Conservation (phyloP, 1,140 invertebrate species). For the Drosophila guanche region DNA sequence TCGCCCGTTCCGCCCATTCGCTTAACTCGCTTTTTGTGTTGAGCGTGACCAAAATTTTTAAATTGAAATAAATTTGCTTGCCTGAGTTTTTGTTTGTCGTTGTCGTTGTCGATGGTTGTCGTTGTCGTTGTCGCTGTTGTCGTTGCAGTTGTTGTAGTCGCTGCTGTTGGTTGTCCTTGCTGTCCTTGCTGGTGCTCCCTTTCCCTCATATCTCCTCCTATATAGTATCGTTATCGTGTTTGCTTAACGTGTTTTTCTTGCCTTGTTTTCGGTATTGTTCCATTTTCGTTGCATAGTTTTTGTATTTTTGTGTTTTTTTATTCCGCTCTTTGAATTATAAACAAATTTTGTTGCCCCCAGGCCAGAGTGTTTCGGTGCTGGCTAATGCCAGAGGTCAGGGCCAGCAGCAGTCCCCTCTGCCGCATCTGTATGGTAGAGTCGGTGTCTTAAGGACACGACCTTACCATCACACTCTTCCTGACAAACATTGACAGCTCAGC, state of each 20-base stretch:
- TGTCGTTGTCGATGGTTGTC: slow-evolving; percentile 24
- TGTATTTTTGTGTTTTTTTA: slow-evolving; percentile 19
- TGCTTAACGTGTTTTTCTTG: slow-evolving; percentile 79
- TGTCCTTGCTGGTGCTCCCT: slow-evolving; percentile 58
- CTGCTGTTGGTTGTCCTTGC: slow-evolving; percentile 47
- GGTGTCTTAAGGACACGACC: slow-evolving; percentile 44
- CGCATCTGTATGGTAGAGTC: slow-evolving; percentile 18
- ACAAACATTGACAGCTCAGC: slow-evolving; percentile 59
- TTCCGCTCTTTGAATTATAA: slow-evolving; percentile 72
- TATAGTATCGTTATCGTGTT: slow-evolving; percentile 81
- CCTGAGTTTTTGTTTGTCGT: slow-evolving; percentile 31
- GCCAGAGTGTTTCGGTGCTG: slow-evolving; percentile 36
- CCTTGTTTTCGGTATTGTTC: slow-evolving; percentile 49
- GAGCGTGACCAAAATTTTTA: slow-evolving; percentile 81
- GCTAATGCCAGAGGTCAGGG: slow-evolving; percentile 78
- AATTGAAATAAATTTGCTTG: slow-evolving; percentile 78
- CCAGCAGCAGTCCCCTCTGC: slow-evolving; percentile 21
- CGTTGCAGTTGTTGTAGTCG: too few relatives aligned
- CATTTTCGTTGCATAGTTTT: slow-evolving; percentile 30
- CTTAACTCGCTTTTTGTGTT: slow-evolving; percentile 70
- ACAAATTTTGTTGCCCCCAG: slow-evolving; percentile 72
- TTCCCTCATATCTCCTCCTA: slow-evolving; percentile 44
- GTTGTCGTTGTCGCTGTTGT: slow-evolving; percentile 18
- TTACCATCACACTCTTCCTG: slow-evolving; percentile 31
- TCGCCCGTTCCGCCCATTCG: slow-evolving; percentile 5